Evolutionary conservation across 2,888 invertebrate species (phyloP), one percentile per base, ranked within the genome.

Genomic region (Phyto melanocephala): DNA sequence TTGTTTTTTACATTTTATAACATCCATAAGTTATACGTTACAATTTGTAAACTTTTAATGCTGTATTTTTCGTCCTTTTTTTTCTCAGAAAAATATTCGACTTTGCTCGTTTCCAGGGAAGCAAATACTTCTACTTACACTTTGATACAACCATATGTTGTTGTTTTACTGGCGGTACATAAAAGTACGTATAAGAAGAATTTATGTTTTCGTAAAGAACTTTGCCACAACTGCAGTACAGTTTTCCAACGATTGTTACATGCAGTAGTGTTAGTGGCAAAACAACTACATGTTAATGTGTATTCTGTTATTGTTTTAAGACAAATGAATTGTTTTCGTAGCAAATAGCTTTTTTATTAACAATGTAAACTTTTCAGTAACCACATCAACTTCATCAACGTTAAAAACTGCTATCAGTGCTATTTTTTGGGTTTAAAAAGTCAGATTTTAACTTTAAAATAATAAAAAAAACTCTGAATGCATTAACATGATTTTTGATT

Each of bases 261-360:
- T 28, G 28, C 6, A 28, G 28, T 28, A 28, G 28, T 28, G 28
- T 5, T 28, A 28, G 28, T 28, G 6, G 6, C 3, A 28, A 5
- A 28, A 28, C 28, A 28, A 5, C 3, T 28, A 28, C 28, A 28
- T 28, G 6, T 28, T 3, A 5, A 28, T 28, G 28, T 28, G 3
- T 42, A 68, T 40, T 68, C 40, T 65, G 76, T 58, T 28, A 60
- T 54, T 72, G 28, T 72, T 67, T 47, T 47, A 79, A 79, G 67
- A 67, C 60, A 85, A 83, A 78, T 75, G 79, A 71, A 67, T 74
- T 82, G 82, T 79, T 84, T 83, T 84, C 71, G 42, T 75, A 80
- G 54, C 80, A 78, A 84, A 84, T 81, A 74, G 71, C 70, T 84
- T 81, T 83, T 67, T 80, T 83, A 84, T 81, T 83, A 81, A 83